Evolutionary conservation across 2,888 invertebrate genomes (phyloP).

Genomic region (Icerya purchasi): DNA sequence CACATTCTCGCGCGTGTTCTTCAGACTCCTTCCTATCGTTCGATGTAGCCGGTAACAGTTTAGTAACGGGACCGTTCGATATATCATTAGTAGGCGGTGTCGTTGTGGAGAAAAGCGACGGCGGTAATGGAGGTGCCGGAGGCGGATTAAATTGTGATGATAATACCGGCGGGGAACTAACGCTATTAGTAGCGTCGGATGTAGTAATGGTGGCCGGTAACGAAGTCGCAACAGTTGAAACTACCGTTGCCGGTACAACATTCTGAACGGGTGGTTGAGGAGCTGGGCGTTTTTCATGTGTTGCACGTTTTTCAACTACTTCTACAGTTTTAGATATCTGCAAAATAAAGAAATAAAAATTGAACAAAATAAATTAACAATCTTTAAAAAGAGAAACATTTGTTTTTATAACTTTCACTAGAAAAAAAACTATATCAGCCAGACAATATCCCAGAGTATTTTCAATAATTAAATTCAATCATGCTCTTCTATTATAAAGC

Average conservation of each 20-base stretch:
- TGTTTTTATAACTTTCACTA: no score
- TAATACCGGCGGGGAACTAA: neutral
- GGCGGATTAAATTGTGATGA: constrained; percentile 12
- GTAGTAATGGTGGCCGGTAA: no score
- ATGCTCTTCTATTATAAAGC: no score
- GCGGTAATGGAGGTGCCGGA: constrained; percentile 15
- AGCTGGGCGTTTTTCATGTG: constrained; percentile 56
- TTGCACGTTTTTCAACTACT: constrained; percentile 31
- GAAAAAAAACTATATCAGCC: no score
- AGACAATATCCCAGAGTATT: no score
- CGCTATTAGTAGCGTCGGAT: neutral
- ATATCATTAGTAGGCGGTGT: neutral
- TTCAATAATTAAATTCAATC: no score
- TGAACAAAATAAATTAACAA: neutral
- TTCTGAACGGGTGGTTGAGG: constrained; percentile 37
- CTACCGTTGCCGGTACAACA: constrained; percentile 8
- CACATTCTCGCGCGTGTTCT: neutral
- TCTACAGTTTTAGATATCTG: constrained; percentile 15
- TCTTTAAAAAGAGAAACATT: no score
- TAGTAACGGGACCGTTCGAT: neutral
- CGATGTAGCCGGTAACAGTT: neutral
- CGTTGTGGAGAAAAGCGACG: constrained; percentile 12
- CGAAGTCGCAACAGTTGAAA: constrained; percentile 20
- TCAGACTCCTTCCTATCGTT: neutral
- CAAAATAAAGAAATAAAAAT: neutral